Evolutionary conservation across 2,888 invertebrate species (phyloP), one percentile per base, ranked within the genome.

Genomic region (Elysia crispata): DNA sequence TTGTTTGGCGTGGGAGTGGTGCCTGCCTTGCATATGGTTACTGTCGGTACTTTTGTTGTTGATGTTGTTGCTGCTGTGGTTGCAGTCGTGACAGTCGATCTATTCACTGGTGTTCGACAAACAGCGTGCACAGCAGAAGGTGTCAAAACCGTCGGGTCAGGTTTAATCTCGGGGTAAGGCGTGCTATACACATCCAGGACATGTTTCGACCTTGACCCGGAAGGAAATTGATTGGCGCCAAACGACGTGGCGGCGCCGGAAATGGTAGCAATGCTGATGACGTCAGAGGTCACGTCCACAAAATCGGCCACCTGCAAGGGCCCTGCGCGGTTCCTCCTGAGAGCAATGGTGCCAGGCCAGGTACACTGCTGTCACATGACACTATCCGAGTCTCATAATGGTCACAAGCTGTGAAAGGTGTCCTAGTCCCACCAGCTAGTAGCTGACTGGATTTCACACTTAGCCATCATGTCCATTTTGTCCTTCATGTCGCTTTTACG

Each of bases 231-330:
- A 15, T 15, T 60, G 25, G 25, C 23, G 25, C n/a, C 60, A 25
- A 41, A 41, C 3, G 41, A 41, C 3, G 5, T 60, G 60, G 60
- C 6, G 25, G n/a, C 15, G 60, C 60, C 25, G 60, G n/a, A 23
- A 25, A 60, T 60, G 6, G 60, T n/a, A n/a, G 60, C n/a, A 6
- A 25, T 60, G n/a, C 60, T 60, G 60, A 25, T 23, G 25, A 60
- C 23, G 25, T 18, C 66, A 18, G 66, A 66, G 30, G 66, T 66
- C 28, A 66, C 66, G 30, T 66, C 66, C 66, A 66, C 66, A 28
- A 18, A 30, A 3, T 18, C 66, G 25, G 23, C 28, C 18, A 66
- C 66, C 66, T 25, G 3, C 66, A 66, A 23, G 28, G 25, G 28
- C 18, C 28, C 18, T 6, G 30, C 18, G 30, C 28, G 18, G 66